Percentiles rank a stretch among this genome's conserved stretches.
Conservation (phyloP, 2,113 vertebrate genomes). For the Solea senegalensis region DNA sequence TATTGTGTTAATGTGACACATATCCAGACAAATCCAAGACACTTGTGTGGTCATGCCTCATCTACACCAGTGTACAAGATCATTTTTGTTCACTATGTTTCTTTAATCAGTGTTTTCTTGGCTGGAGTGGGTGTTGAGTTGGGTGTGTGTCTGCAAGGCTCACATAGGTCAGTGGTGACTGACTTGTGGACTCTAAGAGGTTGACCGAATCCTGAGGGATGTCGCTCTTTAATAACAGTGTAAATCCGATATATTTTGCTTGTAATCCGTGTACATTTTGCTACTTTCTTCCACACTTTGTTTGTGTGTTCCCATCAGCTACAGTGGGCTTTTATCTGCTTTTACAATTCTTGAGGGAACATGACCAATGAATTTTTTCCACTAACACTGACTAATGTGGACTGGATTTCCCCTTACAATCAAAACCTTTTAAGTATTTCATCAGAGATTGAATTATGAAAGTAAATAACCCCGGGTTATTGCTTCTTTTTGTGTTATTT, state of each 20-base stretch:
- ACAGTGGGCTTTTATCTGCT: slow-evolving; percentile 12
- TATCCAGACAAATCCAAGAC: no score
- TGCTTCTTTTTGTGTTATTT: no score
- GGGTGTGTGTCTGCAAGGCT: slow-evolving; percentile 45
- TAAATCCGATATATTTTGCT: slow-evolving; percentile 48
- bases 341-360: neutral
- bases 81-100: slow-evolving; percentile 13
- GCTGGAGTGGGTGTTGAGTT: slow-evolving; percentile 24
- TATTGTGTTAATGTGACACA: no score
- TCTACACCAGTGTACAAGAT: neutral
- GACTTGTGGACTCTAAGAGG: slow-evolving; percentile 39
- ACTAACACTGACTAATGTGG: neutral
- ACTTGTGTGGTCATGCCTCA: neutral
- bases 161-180: slow-evolving; percentile 54
- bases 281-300: slow-evolving; percentile 25
- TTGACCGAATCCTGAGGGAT: slow-evolving; percentile 28
- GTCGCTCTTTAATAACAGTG: slow-evolving; percentile 59
- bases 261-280: slow-evolving; percentile 22
- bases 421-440: no score
- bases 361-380: neutral
- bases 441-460: no score
- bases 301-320: slow-evolving; percentile 19
- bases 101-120: slow-evolving; percentile 30
- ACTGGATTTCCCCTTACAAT: no score
- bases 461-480: no score